Evolutionary conservation across 2,888 invertebrate genomes (phyloP), one percentile per base, ranked within the genome.

Genomic region (Dasysyrphus tricinctus): DNA sequence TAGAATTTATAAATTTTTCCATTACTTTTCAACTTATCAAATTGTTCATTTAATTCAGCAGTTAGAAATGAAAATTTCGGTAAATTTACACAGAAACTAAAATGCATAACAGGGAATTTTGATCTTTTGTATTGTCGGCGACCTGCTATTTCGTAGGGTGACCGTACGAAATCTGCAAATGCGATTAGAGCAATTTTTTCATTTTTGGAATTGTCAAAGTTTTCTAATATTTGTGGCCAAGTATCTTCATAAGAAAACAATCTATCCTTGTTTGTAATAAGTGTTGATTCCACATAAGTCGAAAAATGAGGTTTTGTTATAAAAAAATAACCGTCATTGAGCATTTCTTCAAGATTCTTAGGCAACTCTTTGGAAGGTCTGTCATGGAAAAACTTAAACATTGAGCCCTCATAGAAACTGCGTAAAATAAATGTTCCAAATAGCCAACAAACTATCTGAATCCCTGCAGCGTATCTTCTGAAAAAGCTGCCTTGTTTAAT

Each of bases 381-480:
- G 0, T 19, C 14, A 19, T 59, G 6, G 19, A 59, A 59, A 59
- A 59, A 59, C 39, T 24, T 59, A 39, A 19, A 59, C 16, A 59
- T 37, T 3, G 59, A 59, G 14, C 3, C 59, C 3, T 39, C 39
- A 39, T 39, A 39, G 3, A 39, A 39, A 12, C 39, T 39, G 12
- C 39, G 39, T 39, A 12, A 29, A 67, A 39, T 67, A 8, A 67
- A 32, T 1, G 37, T 67, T 7, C 44, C 44, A 2, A 65, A 37
- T 1, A 77, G 44, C 75, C 63, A 75, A 34, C 3, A n/a, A 11
- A 51, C 2, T 19, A 51, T 12, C 11, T 51, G 24, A 51, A 24
- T 19, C 12, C 51, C 24, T 3, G 5, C 0, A 12, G 51, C 2
- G 5, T 5, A 12, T 51, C 51, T 12, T 12, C 12, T 19, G 6